Conservation (phyloP, 2,888 invertebrate species). For the Epicampocera succincta region DNA sequence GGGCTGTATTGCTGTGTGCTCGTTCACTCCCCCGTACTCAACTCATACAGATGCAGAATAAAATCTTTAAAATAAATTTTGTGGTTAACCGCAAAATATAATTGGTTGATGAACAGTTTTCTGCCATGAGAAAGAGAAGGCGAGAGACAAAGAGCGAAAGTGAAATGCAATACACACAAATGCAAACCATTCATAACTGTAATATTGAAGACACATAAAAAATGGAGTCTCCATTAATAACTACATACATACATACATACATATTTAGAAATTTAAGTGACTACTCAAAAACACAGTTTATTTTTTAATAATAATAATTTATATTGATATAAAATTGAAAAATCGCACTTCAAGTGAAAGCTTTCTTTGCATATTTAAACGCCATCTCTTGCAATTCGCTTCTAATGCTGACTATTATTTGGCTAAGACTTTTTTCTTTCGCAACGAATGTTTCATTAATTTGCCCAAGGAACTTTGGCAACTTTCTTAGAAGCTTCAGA, state of each 20-base stretch:
- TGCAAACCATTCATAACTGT: neutral
- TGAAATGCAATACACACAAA: neutral
- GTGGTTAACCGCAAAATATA: conserved; percentile 82
- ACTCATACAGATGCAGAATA: conserved; percentile 26
- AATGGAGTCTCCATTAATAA: conserved; percentile 41
- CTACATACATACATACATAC: too few relatives aligned
- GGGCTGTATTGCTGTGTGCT: conserved; percentile 19
- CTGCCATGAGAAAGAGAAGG: conserved; percentile 67
- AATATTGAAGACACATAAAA: conserved; percentile 43
- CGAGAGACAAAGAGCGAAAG: conserved; percentile 59
- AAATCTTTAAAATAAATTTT: conserved; percentile 78
- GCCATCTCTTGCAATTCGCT: conserved; percentile 67
- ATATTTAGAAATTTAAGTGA: conserved; percentile 6
- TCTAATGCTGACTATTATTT: conserved; percentile 3
- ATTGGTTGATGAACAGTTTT: conserved; percentile 78
- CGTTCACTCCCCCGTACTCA: conserved; percentile 12
- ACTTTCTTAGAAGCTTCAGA: conserved; percentile 20
- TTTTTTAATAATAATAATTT: neutral
- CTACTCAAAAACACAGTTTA: too few relatives aligned
- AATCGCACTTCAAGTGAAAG: conserved; percentile 17
- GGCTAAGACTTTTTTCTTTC: conserved; percentile 37
- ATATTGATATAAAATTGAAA: neutral
- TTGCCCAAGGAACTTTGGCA: conserved; percentile 58
- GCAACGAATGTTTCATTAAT: conserved; percentile 43
- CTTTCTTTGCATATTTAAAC: conserved; percentile 50